phyloP scores from a whole-genome alignment of 2,113 vertebrate genomes.

The Tragulus kanchil region DNA sequence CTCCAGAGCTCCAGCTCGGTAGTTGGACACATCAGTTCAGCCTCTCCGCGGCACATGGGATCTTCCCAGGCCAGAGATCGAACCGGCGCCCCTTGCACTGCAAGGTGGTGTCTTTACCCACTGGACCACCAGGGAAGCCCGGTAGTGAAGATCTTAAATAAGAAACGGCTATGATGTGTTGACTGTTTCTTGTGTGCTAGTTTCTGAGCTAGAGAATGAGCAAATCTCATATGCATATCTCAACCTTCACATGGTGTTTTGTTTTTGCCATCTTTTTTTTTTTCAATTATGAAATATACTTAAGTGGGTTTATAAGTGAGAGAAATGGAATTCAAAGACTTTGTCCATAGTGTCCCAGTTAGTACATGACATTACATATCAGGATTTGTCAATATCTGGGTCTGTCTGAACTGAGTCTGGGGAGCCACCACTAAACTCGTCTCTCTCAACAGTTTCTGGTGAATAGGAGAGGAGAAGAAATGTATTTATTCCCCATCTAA shows the following conservation, averaged over 20 bases:
- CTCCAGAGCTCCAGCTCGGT: too few species aligned
- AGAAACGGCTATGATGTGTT: neutral
- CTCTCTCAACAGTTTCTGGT: neutral
- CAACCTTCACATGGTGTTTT: neutral
- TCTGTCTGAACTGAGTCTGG: neutral
- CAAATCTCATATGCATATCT: neutral
- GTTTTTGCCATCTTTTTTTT: neutral
- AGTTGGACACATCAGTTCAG: too few species aligned
- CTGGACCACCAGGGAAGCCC: too few species aligned
- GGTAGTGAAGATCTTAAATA: neutral
- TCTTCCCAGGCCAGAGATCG: too few species aligned
- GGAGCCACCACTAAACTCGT: neutral
- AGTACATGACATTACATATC: neutral
- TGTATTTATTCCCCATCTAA: slow-evolving; percentile 68
- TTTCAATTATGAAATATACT: neutral
- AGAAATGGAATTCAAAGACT: neutral
- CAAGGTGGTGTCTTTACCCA: too few species aligned
- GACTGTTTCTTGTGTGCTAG: neutral
- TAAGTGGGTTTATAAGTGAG: neutral
- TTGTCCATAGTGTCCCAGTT: neutral
- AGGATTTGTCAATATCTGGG: neutral
- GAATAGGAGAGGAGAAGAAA: neutral
- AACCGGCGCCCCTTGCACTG: too few species aligned
- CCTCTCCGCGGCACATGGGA: too few species aligned
- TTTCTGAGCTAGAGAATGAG: neutral